These are phyloP conservation scores for Pterois miles DNA, from an alignment of 2,797 vertebrate species.

Conservation along the genomic window DNA sequence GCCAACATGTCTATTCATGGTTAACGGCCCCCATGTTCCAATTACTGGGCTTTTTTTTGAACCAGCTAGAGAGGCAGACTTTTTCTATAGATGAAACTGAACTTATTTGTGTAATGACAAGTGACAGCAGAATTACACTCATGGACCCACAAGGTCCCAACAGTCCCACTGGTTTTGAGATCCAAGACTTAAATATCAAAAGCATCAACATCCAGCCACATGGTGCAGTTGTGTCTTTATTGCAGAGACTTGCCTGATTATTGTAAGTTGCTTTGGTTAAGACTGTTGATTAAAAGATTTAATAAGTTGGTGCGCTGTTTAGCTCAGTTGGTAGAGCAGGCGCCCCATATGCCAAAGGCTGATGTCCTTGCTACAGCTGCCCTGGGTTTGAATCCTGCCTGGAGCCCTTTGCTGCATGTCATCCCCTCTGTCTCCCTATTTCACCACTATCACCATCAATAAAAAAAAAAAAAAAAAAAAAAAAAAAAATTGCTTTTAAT, in stretches of 20 bases:
- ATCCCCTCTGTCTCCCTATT: too few relatives aligned
- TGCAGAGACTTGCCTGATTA: neutral
- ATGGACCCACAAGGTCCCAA: neutral
- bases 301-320: too few relatives aligned
- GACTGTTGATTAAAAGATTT: neutral
- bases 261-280: neutral
- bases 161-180: neutral
- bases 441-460: too few relatives aligned
- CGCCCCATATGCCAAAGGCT: too few relatives aligned
- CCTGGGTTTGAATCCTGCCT: too few relatives aligned
- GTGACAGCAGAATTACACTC: neutral
- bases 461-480: too few relatives aligned
- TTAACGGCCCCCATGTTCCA: slow-evolving; percentile 57
- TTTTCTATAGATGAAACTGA: slow-evolving; percentile 14
- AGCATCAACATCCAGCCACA: neutral
- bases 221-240: neutral
- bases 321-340: too few relatives aligned
- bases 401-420: too few relatives aligned
- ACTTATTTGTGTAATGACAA: neutral
- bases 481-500: too few relatives aligned
- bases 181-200: neutral
- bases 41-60: slow-evolving; percentile 50
- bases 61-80: neutral
- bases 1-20: slow-evolving; percentile 74
- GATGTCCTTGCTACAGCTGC: too few relatives aligned